Percentiles rank a stretch among this genome's conserved stretches.
Conservation (phyloP, 2,888 invertebrate species). For the Dasypogon diadema region DNA sequence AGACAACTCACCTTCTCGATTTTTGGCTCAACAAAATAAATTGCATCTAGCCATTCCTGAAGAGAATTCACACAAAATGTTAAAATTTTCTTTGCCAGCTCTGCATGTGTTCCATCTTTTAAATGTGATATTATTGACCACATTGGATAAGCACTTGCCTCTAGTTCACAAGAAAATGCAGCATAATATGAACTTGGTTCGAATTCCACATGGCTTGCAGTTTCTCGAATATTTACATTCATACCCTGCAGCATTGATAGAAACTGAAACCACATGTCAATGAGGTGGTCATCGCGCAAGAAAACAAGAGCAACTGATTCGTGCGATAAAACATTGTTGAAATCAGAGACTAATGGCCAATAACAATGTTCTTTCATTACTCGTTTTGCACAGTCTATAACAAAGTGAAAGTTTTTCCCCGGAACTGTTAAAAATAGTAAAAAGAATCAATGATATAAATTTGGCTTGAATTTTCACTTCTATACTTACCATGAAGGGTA, state of each 20-base stretch:
- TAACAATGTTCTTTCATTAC: constrained; percentile 99
- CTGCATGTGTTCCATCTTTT: constrained; percentile 78
- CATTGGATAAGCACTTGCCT: constrained; percentile 97
- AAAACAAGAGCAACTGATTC: constrained; percentile 91
- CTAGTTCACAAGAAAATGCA: constrained; percentile 96
- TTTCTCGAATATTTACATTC: constrained; percentile 95
- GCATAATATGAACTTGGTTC: constrained; percentile 98
- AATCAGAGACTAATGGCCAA: constrained; percentile 97
- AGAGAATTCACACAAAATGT: constrained; percentile 82
- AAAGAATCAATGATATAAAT: too few relatives aligned
- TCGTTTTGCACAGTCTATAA: constrained; percentile 90
- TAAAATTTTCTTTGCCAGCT: constrained; percentile 81
- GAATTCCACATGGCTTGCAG: constrained; percentile 93
- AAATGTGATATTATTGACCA: constrained; percentile 95
- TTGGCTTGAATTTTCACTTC: too few relatives aligned
- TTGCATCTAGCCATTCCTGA: constrained; percentile 90
- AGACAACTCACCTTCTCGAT: constrained; percentile 71
- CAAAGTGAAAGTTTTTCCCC: constrained; percentile 85
- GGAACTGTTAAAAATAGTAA: constrained; percentile 76
- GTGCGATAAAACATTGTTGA: constrained; percentile 96
- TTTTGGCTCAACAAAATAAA: constrained; percentile 78
- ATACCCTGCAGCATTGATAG: constrained; percentile 96
- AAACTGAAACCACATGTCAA: constrained; percentile 96
- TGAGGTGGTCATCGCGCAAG: constrained; percentile 86
- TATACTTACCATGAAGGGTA: constrained; percentile 80